Evolutionary conservation across 2,113 vertebrate species (phyloP).

Genomic region (Limnothrissa miodon): DNA sequence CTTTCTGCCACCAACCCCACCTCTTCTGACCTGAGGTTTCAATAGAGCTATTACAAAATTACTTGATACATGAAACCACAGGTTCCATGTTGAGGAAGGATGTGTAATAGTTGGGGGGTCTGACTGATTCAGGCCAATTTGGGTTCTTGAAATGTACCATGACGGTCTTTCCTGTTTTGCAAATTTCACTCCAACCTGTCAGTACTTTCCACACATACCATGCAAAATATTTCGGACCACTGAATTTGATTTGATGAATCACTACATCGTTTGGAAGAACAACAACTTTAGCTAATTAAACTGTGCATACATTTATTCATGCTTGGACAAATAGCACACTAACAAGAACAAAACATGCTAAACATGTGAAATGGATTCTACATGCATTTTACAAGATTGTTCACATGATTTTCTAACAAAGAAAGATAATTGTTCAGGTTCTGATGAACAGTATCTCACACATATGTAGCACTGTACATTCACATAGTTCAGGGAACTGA

Average conservation of each 20-base stretch:
- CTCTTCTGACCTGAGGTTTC: background rate
- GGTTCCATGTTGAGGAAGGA: background rate
- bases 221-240: background rate
- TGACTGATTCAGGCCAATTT: background rate
- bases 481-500: no score
- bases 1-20: background rate
- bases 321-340: background rate
- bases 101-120: background rate
- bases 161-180: background rate
- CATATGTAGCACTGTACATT: no score
- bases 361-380: background rate
- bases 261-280: background rate
- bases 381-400: background rate
- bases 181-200: background rate
- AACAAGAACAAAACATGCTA: background rate
- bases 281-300: background rate
- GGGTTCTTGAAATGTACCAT: background rate
- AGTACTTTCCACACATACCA: background rate
- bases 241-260: background rate
- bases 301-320: background rate
- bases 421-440: no score
- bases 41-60: background rate
- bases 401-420: no score
- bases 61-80: background rate
- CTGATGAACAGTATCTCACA: no score